Base-by-base conservation (phyloP, 2,888 invertebrate species). In the Lutraria lutraria region DNA sequence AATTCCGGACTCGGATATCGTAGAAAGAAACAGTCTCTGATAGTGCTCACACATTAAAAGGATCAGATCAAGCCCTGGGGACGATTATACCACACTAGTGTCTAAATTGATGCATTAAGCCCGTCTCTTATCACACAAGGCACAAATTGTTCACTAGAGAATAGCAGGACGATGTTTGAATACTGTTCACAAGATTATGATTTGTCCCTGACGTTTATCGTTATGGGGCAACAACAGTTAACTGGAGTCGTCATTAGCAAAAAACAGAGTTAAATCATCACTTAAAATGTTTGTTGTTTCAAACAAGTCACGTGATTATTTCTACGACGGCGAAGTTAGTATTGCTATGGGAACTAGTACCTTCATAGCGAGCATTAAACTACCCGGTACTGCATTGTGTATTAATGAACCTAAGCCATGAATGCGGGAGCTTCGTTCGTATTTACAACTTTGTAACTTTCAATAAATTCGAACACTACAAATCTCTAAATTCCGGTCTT, bases 21-120 rank as follows among this genome's bases (percentile, higher is more conserved):
- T 84, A 76, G 83, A 29, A 83, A 85, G 60, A 19, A 87, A 86
- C 53, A 81, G 86, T 81, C 80, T 87, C 89, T 76, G 81, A 81
- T 85, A 82, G 84, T 82, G 82, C 80, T 85, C 54, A 81, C 79
- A 84, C 87, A 89, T 87, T 89, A 87, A 89, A 89, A 83, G 86
- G 87, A 89, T 85, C 82, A 82, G 56, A 88, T 68, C 72, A 88
- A 85, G 72, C 87, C 84, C 81, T 16, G 83, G 83, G 91, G 88
- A 84, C 84, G 81, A 87, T 80, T 84, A 83, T 76, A 54, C 68
- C 82, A 52, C 82, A 79, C 52, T 86, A 80, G 87, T 83, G 86
- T 80, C 88, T 85, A 88, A 91, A 89, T 88, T 91, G 91, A 91
- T 88, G 88, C 81, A 81, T 83, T 87, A 88, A 88, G 87, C 85